Evolutionary conservation across 2,888 invertebrate genomes (phyloP), one percentile per base, ranked within the genome.

Genomic region (Junonia oenone): DNA sequence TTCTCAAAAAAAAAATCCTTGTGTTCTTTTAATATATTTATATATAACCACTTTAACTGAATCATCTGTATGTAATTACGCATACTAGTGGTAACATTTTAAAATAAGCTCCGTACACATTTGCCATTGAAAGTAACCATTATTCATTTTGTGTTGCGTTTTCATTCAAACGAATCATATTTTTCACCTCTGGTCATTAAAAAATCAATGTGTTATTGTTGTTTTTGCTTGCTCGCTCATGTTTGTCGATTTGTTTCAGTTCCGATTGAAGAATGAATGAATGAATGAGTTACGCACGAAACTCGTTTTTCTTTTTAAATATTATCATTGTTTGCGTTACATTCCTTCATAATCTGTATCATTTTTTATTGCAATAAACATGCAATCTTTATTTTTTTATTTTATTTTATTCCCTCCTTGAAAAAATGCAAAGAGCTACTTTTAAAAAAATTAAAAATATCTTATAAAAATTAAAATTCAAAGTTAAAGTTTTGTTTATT

Each of bases 191-290:
- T 33, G 31, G 31, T 33, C 31, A 33, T n/a, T 31, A n/a, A 33
- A n/a, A n/a, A n/a, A 33, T 33, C 11, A 33, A 11, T 46, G n/a
- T 48, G n/a, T 49, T 54, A 58, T 15, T 49, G 45, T 43, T 51
- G 51, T 48, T 33, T 40, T 49, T 29, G 33, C 62, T 48, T 62
- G 46, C 58, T 19, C 6, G 19, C 58, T 56, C 52, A 60, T 51
- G 38, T 58, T 17, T 59, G 54, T 63, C 60, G 59, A 48, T 68
- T 61, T 66, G 65, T 70, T 67, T 64, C 67, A 68, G 67, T 63
- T 61, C 61, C 57, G 58, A 63, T 53, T 59, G 67, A 58, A 48
- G 61, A 61, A 55, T 60, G 63, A 55, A 59, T 60, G 63, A 55
- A 59, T 56, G 47, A 49, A 51, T 53, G 57, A 56, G 48, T 59